Conservation (phyloP, 2,797 vertebrate species). For the Taeniopygia guttata region DNA sequence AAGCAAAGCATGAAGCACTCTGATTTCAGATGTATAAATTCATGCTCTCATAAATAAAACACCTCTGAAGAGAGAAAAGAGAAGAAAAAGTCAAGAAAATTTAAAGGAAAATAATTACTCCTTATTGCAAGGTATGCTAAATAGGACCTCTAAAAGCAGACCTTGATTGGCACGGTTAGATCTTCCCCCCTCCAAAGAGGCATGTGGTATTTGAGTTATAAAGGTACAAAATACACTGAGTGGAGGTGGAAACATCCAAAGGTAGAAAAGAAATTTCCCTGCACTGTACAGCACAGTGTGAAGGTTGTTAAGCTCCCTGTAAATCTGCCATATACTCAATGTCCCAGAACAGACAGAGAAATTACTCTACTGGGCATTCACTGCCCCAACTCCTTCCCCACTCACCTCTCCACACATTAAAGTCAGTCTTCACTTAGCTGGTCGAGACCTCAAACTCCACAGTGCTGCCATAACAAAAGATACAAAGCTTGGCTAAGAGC, state of each 20-base stretch:
- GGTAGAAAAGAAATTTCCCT: not conserved
- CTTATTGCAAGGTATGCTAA: not conserved
- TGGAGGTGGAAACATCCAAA: not conserved
- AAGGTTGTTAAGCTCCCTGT: not conserved
- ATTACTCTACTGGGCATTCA: not conserved
- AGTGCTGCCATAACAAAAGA: not conserved
- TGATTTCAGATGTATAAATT: slow-evolving; percentile 18
- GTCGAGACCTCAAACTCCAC: not conserved
- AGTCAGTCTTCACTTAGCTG: not conserved
- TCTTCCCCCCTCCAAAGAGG: not conserved
- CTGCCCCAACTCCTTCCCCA: not conserved
- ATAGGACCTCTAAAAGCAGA: not conserved
- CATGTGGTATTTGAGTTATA: fast-evolving
- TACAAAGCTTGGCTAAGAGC: not conserved
- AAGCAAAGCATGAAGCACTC: not conserved
- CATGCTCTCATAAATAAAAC: slow-evolving; percentile 19
- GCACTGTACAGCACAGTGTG: not conserved
- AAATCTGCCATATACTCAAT: not conserved
- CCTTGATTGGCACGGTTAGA: not conserved
- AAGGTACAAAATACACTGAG: not conserved
- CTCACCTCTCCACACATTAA: not conserved
- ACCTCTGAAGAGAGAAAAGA: not conserved
- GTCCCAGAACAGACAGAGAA: not conserved
- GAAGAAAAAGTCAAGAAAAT: not conserved
- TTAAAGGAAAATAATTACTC: not conserved